These are phyloP conservation scores for Tangara arthus DNA, from an alignment of 2,797 vertebrate species.

Conservation along the genomic window DNA sequence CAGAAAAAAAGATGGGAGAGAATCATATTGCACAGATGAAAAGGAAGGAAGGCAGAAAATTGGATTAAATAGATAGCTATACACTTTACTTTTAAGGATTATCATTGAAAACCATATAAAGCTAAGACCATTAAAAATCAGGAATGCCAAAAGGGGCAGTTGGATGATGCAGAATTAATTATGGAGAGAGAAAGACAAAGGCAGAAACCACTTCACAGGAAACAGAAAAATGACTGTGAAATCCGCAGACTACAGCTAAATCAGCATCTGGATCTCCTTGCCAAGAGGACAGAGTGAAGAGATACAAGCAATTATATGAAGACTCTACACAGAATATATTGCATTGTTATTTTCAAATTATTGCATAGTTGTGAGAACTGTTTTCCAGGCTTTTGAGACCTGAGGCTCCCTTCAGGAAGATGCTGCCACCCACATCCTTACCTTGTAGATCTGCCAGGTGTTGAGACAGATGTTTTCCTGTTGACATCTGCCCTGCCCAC, in stretches of 20 bases:
- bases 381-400: neutral
- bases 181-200: neutral
- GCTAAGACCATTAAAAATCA: neutral
- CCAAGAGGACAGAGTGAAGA: neutral
- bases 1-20: neutral
- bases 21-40: slow-evolving; percentile 28
- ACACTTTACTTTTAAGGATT: neutral
- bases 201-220: neutral
- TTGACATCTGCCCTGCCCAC: neutral
- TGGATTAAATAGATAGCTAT: neutral
- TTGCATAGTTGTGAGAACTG: neutral
- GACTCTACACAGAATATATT: neutral
- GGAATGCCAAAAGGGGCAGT: neutral
- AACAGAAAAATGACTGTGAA: neutral
- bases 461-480: neutral
- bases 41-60: slow-evolving; percentile 7
- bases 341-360: neutral
- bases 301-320: neutral
- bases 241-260: neutral
- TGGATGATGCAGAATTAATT: neutral
- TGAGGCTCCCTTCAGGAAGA: neutral
- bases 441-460: neutral
- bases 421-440: neutral
- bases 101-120: neutral
- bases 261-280: slow-evolving; percentile 2